A percentile compares a stretch with the other conserved stretches of the same genome.
phyloP scores from a whole-genome alignment of 2,888 invertebrate species.

The Cybosia mesomella region DNA sequence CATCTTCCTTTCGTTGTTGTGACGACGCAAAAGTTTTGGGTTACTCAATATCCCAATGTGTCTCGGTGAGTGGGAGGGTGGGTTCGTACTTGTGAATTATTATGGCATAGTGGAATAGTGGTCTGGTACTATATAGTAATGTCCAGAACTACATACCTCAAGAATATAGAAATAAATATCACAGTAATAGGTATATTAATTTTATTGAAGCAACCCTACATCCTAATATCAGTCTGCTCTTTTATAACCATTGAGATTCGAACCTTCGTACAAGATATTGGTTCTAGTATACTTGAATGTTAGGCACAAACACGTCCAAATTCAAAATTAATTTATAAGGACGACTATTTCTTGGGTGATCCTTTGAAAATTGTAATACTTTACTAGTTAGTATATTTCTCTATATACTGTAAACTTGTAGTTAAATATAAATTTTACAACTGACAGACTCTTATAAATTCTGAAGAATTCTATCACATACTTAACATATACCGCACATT shows the following conservation, averaged over 20 bases:
- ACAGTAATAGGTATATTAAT: neutral
- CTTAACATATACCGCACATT: too few relatives aligned
- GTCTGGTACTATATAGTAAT: too few relatives aligned
- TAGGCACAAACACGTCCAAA: conserved; percentile 44
- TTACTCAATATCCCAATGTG: too few relatives aligned
- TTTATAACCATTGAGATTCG: conserved; percentile 60
- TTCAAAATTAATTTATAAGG: conserved; percentile 27
- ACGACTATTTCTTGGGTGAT: neutral
- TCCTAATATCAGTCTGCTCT: conserved; percentile 61
- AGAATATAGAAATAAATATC: neutral
- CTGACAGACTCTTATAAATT: neutral
- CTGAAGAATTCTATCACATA: too few relatives aligned
- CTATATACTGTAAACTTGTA: neutral
- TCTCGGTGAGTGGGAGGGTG: too few relatives aligned
- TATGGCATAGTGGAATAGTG: too few relatives aligned
- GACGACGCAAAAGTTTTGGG: too few relatives aligned
- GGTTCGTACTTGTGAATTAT: too few relatives aligned
- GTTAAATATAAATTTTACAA: neutral
- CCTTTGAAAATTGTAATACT: neutral
- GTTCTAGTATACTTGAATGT: conserved; percentile 55
- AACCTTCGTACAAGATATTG: conserved; percentile 62
- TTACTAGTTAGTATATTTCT: neutral
- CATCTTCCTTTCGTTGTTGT: too few relatives aligned
- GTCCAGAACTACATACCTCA: too few relatives aligned
- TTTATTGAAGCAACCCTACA: conserved; percentile 45